Conservation (phyloP, 2,113 vertebrate species). For the Callospermophilus lateralis region DNA sequence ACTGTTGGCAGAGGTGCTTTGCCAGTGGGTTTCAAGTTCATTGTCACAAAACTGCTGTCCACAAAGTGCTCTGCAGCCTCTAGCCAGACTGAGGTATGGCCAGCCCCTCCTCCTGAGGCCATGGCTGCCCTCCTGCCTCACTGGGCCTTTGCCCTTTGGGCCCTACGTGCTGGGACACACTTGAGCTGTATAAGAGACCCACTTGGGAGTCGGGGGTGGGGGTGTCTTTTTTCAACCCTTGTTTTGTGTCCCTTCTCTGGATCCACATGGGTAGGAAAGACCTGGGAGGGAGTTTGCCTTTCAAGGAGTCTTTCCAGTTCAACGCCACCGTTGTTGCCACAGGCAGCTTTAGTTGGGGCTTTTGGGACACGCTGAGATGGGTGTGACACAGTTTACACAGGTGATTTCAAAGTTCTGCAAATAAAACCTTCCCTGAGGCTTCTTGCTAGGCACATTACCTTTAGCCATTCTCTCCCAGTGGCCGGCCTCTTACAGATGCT, state of each 20-base stretch:
- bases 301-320: background rate
- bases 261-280: background rate
- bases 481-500: background rate
- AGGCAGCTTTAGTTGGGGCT: background rate
- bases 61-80: background rate
- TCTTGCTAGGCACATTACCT: background rate
- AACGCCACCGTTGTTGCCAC: background rate
- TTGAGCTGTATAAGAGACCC: background rate
- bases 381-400: background rate
- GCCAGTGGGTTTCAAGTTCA: background rate
- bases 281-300: background rate
- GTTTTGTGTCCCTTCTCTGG: background rate
- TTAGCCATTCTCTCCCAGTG: background rate
- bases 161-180: background rate
- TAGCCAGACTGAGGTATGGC: background rate
- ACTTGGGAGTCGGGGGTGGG: background rate
- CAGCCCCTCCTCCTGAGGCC: background rate
- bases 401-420: constrained; percentile 38
- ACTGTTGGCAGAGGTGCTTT: background rate
- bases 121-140: background rate
- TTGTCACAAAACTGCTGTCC: background rate
- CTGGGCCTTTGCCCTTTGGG: background rate
- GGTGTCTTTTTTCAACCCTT: background rate
- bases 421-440: background rate
- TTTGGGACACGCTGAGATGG: background rate